Conservation (phyloP, 2,113 vertebrate genomes). For the Sakesphorus luctuosus region DNA sequence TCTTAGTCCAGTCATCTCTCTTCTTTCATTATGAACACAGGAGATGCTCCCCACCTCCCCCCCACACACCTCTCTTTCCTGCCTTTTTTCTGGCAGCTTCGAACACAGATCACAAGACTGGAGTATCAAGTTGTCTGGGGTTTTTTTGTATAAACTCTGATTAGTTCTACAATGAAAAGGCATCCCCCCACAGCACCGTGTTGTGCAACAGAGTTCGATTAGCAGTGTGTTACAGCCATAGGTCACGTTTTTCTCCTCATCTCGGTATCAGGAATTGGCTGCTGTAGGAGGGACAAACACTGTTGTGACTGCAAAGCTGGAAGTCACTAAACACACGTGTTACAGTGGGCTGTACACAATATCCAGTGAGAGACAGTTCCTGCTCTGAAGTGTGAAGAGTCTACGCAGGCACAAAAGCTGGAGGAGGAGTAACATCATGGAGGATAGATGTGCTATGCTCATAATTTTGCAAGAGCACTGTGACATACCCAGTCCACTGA, state of each 20-base stretch:
- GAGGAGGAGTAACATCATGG: not conserved
- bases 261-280: not conserved
- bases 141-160: slow-evolving; percentile 13
- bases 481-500: not conserved
- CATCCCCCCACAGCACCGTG: not conserved
- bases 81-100: slow-evolving; percentile 29
- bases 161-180: not conserved
- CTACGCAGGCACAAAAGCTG: not conserved
- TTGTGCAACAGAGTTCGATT: not conserved
- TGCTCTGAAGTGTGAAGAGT: not conserved
- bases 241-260: not conserved
- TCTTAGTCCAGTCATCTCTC: slow-evolving; percentile 60
- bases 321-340: not conserved
- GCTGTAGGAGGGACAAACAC: not conserved
- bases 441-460: not conserved
- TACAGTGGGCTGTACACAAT: not conserved
- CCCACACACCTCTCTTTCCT: not conserved
- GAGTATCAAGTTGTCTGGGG: not conserved
- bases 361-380: not conserved
- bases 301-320: not conserved
- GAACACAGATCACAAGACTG: slow-evolving; percentile 28
- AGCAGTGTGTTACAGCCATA: not conserved
- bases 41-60: not conserved
- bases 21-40: slow-evolving; percentile 27
- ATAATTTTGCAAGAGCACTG: not conserved